phyloP scores from a whole-genome alignment of 2,113 vertebrate species.

The Albula goreensis region DNA sequence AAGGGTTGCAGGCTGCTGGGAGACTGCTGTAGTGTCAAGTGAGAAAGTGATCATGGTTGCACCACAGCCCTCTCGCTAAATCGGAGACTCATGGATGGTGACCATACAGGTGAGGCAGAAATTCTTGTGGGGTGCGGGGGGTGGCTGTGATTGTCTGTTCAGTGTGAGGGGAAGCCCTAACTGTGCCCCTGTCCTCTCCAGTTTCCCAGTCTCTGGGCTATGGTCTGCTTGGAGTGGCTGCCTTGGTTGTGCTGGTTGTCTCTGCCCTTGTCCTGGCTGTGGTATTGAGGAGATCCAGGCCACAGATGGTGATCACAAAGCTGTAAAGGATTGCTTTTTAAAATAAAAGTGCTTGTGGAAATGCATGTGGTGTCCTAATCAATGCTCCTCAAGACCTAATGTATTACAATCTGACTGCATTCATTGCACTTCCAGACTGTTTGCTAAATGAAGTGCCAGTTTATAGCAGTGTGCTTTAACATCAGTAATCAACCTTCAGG shows the following conservation, averaged over 20 bases:
- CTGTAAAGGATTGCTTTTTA: neutral
- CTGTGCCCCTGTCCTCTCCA: neutral
- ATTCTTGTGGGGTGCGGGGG: neutral
- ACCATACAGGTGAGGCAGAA: neutral
- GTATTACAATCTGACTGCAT: no score
- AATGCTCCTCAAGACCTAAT: no score
- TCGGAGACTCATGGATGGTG: no score
- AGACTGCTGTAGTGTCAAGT: no score
- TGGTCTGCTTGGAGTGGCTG: neutral
- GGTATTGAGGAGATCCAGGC: neutral
- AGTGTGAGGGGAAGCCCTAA: neutral
- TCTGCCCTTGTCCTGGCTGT: neutral
- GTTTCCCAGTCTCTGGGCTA: neutral
- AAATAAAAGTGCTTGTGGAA: neutral
- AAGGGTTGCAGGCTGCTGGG: no score
- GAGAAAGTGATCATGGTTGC: no score
- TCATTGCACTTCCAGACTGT: no score
- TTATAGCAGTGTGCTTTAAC: no score
- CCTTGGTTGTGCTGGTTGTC: neutral
- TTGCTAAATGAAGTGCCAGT: no score
- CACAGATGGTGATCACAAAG: neutral
- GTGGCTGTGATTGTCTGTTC: no score
- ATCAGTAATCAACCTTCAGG: no score
- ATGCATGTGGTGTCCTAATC: neutral
- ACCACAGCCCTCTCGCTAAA: no score